Evolutionary conservation across 2,113 vertebrate species (phyloP).

Genomic region (Alouatta palliata): DNA sequence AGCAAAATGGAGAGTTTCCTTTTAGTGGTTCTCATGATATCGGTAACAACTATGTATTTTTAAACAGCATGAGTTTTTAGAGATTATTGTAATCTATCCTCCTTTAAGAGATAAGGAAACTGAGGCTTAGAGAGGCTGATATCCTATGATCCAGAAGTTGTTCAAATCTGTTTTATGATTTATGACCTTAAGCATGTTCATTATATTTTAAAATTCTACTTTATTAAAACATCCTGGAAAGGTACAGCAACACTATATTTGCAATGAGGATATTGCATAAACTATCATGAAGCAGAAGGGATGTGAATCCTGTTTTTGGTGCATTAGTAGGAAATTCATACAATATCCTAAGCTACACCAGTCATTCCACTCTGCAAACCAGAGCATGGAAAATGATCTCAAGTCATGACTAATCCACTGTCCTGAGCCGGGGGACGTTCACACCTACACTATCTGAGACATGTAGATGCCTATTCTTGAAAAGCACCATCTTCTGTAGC

Average conservation of each 20-base stretch:
- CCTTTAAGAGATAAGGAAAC: neutral
- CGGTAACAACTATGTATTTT: neutral
- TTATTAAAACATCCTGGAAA: neutral
- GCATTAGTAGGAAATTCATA: neutral
- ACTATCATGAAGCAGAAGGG: neutral
- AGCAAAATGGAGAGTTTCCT: neutral
- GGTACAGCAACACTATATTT: neutral
- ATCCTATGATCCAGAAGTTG: neutral
- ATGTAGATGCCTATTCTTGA: neutral
- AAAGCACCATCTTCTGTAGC: neutral
- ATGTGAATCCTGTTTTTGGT: neutral
- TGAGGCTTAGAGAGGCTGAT: neutral
- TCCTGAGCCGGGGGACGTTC: neutral
- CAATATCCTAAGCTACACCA: neutral
- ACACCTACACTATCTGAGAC: accelerated
- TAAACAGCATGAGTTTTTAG: neutral
- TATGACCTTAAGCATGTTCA: neutral
- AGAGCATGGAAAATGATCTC: neutral
- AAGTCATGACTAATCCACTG: too few species aligned
- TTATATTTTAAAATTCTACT: neutral
- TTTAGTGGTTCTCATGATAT: neutral
- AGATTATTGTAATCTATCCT: too few species aligned
- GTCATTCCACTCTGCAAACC: neutral
- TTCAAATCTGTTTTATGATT: neutral
- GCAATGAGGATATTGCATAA: neutral